phyloP scores from a whole-genome alignment of 2,113 vertebrate species.

The Tychaedon coryphoeus region DNA sequence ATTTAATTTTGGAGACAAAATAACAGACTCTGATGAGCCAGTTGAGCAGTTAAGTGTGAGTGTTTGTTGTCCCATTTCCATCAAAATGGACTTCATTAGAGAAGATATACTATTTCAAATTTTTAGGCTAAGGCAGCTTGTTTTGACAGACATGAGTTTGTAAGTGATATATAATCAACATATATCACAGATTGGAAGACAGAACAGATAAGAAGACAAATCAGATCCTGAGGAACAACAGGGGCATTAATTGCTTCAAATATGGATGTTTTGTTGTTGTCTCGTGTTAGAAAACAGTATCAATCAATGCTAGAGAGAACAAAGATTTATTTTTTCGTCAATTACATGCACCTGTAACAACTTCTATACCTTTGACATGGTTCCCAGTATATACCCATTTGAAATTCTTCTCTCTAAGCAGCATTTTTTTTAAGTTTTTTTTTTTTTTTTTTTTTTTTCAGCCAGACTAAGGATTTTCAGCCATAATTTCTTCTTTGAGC shows the following conservation, averaged over 20 bases:
- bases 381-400: rapidly evolving
- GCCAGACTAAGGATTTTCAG: not conserved
- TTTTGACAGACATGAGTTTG: not conserved
- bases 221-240: not conserved
- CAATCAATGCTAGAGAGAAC: not conserved
- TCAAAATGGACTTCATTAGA: not conserved
- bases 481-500: not conserved
- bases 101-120: not conserved
- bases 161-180: not conserved
- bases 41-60: not conserved
- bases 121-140: not conserved
- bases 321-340: not conserved
- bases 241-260: not conserved
- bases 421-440: not conserved
- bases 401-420: not conserved
- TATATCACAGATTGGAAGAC: not conserved
- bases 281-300: not conserved
- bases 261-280: not conserved
- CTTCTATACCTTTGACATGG: rapidly evolving
- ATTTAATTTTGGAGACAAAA: not conserved
- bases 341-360: not conserved
- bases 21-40: not conserved
- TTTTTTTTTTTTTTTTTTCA: not conserved
- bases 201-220: not conserved
- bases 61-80: not conserved